A percentile compares a stretch with the other conserved stretches of the same genome.
Conservation (phyloP, 2,888 invertebrate genomes). For the Noctua fimbriata region DNA sequence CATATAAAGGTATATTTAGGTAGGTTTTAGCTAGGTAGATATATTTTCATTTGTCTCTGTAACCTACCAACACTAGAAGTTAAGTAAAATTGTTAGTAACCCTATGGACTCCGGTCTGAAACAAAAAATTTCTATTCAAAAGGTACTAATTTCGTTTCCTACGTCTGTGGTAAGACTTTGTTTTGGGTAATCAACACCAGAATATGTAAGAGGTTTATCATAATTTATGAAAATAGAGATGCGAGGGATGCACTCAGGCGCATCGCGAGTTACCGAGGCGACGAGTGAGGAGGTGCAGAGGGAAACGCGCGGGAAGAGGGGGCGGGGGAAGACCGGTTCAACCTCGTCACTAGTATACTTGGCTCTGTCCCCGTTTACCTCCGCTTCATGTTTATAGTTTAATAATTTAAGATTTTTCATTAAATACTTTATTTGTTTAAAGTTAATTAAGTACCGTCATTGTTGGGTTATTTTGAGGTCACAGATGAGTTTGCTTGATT, state of each 20-base stretch:
- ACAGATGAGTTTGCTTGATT: not conserved
- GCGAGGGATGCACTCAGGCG: constrained; percentile 80
- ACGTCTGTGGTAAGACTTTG: not conserved
- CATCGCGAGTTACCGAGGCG: constrained; percentile 69
- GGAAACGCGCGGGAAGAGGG: constrained; percentile 47
- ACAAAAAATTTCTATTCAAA: no score
- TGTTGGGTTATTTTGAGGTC: not conserved
- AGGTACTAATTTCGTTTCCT: not conserved
- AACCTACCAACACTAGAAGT: no score
- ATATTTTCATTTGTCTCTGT: no score
- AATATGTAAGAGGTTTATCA: constrained; percentile 64
- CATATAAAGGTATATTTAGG: no score
- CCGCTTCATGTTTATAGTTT: constrained; percentile 73
- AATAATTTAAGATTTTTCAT: constrained; percentile 61
- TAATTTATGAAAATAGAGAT: constrained; percentile 76
- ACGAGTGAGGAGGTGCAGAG: constrained; percentile 63
- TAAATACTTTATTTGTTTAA: constrained; percentile 50
- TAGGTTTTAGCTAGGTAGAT: no score
- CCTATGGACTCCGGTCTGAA: no score
- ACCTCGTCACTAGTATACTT: constrained; percentile 78
- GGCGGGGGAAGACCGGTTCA: constrained; percentile 76
- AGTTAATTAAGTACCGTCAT: not conserved
- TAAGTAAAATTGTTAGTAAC: no score
- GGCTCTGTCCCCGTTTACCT: constrained; percentile 83
- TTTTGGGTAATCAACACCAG: constrained; percentile 5